Percentiles rank a stretch among this genome's conserved stretches.
Evolutionary conservation across 2,888 invertebrate species (phyloP).

Genomic region (Mimumesa dahlbomi): DNA sequence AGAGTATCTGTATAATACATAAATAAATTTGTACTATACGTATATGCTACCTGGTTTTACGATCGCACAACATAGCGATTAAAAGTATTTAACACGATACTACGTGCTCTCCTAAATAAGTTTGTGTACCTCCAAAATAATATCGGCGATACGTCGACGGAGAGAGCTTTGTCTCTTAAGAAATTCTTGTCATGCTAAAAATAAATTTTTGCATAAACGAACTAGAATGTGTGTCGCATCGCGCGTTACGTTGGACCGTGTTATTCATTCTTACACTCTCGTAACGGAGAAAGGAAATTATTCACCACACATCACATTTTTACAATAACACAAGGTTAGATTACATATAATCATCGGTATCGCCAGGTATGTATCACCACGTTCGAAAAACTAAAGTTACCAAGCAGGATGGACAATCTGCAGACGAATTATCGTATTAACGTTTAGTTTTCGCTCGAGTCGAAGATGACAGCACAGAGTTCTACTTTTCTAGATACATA

Average conservation of each 20-base stretch:
- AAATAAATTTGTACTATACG: background rate
- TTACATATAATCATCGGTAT: no score
- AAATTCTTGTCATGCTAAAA: slow-evolving; percentile 47
- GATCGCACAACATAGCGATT: slow-evolving; percentile 2
- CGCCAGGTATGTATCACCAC: no score
- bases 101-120: slow-evolving; percentile 22
- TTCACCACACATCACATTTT: slow-evolving; percentile 45
- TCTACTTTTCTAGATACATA: no score
- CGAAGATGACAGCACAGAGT: no score
- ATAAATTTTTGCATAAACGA: slow-evolving; percentile 42
- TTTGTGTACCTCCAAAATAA: slow-evolving; percentile 42
- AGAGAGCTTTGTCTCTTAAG: slow-evolving; percentile 12
- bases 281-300: slow-evolving; percentile 27
- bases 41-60: slow-evolving; percentile 7
- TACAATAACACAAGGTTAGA: slow-evolving; percentile 52
- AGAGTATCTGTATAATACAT: background rate
- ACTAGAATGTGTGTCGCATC: slow-evolving; percentile 25
- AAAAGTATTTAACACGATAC: slow-evolving; percentile 29
- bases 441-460: no score
- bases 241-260: slow-evolving; percentile 33
- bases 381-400: no score
- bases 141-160: slow-evolving; percentile 14
- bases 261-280: slow-evolving; percentile 8
- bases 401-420: no score
- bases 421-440: no score